Conservation (phyloP, 2,113 vertebrate genomes). For the Proteles cristata region DNA sequence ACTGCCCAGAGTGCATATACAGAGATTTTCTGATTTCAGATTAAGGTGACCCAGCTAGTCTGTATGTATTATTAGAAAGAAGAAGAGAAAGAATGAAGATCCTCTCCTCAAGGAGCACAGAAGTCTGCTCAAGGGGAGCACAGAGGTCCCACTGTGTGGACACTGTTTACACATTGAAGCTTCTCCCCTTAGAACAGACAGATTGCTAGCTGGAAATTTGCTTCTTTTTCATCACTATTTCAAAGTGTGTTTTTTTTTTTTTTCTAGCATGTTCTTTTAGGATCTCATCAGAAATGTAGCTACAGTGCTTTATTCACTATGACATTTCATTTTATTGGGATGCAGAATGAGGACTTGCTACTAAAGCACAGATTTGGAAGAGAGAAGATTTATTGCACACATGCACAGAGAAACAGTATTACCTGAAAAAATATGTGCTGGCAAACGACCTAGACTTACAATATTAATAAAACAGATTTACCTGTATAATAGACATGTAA, state of each 20-base stretch:
- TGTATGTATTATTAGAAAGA: background rate
- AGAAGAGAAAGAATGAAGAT: background rate
- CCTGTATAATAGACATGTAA: constrained; percentile 44
- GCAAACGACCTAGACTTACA: constrained; percentile 55
- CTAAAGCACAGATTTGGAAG: constrained; percentile 44
- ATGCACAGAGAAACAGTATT: constrained; percentile 35
- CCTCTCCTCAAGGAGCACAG: background rate
- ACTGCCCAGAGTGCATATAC: background rate
- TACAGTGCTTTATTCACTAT: constrained; percentile 39
- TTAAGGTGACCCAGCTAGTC: background rate
- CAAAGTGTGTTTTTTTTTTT: constrained; percentile 54
- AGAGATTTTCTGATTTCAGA: background rate
- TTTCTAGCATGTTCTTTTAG: constrained; percentile 27
- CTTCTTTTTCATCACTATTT: constrained; percentile 5
- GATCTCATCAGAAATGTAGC: constrained; percentile 1
- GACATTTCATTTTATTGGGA: constrained; percentile 55
- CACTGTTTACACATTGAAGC: background rate
- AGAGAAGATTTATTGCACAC: constrained; percentile 43
- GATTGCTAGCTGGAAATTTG: background rate
- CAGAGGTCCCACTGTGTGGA: no score
- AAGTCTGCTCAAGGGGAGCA: background rate
- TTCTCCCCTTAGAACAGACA: background rate
- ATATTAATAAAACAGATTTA: constrained; percentile 72
- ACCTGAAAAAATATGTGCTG: constrained; percentile 32
- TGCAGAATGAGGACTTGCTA: constrained; percentile 18